Evolutionary conservation across 2,888 invertebrate genomes (phyloP).

Genomic region (Alloscopus bannaensis): DNA sequence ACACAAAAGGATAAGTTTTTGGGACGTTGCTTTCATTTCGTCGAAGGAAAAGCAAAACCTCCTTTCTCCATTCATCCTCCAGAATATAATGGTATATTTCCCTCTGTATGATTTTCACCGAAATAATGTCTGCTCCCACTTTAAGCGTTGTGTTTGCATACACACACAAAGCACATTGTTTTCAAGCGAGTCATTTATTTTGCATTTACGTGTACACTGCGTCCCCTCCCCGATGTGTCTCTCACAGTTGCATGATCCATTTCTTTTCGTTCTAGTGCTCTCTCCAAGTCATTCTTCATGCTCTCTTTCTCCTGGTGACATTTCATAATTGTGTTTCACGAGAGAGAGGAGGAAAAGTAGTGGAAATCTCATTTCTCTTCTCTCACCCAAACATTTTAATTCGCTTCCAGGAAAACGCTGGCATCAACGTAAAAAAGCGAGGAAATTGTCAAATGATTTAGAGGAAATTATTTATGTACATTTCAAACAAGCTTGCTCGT

Average conservation of each 20-base stretch:
- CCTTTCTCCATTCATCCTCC: slow-evolving; percentile 8
- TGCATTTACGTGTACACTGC: slow-evolving; percentile 46
- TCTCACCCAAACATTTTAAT: too few species aligned
- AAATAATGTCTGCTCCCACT: slow-evolving; percentile 1
- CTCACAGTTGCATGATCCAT: slow-evolving; percentile 42
- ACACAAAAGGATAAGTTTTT: slow-evolving; percentile 23
- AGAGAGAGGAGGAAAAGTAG: slow-evolving; percentile 26
- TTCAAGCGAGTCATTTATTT: slow-evolving; percentile 42
- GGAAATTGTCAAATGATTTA: too few species aligned
- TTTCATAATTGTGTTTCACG: slow-evolving; percentile 43
- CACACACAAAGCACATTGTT: too few species aligned
- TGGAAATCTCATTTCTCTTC: slow-evolving; percentile 27
- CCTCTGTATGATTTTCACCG: slow-evolving; percentile 4
- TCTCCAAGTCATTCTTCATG: slow-evolving; percentile 23
- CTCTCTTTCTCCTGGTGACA: slow-evolving; percentile 37
- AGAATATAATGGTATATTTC: slow-evolving; percentile 9
- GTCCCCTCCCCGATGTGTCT: slow-evolving; percentile 35
- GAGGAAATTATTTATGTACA: too few species aligned
- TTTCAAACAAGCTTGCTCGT: too few species aligned
- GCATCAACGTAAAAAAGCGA: too few species aligned
- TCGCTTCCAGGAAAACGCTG: too few species aligned
- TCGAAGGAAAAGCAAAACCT: slow-evolving; percentile 33
- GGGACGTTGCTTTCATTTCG: background rate
- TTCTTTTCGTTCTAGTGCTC: slow-evolving; percentile 14
- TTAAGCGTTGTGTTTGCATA: too few species aligned